Percentiles rank a stretch among this genome's conserved stretches.
phyloP scores from a whole-genome alignment of 2,888 invertebrate genomes.

The Tetanocera ferruginea region DNA sequence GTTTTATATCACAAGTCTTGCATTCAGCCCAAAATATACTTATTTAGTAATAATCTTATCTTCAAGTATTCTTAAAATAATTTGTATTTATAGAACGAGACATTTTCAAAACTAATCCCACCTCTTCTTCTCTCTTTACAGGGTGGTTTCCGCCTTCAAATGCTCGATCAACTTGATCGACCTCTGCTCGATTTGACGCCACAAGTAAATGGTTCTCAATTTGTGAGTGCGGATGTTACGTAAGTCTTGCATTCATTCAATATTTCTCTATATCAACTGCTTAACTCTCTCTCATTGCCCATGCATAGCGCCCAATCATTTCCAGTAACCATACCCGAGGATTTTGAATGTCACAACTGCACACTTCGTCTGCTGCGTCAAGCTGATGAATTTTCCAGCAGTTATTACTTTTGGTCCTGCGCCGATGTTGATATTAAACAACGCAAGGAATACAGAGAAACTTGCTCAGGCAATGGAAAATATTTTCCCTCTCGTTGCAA shows the following conservation, averaged over 20 bases:
- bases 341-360: slow-evolving; percentile 90
- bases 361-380: slow-evolving; percentile 90
- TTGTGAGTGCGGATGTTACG: slow-evolving; percentile 88
- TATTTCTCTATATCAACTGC: not conserved
- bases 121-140: slow-evolving; percentile 63
- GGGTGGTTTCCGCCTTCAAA: slow-evolving; percentile 92
- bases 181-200: slow-evolving; percentile 89
- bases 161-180: slow-evolving; percentile 87
- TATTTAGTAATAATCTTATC: no score
- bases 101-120: no score
- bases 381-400: slow-evolving; percentile 89
- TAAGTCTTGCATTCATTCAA: slow-evolving; percentile 72
- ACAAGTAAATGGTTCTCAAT: slow-evolving; percentile 83
- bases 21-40: no score
- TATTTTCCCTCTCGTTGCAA: slow-evolving; percentile 83
- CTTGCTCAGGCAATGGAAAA: slow-evolving; percentile 88
- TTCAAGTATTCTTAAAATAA: no score
- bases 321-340: slow-evolving; percentile 82
- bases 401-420: slow-evolving; percentile 95
- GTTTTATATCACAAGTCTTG: no score
- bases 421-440: slow-evolving; percentile 89
- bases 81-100: no score
- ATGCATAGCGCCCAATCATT: slow-evolving; percentile 85
- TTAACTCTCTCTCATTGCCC: not conserved
- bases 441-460: slow-evolving; percentile 84